A percentile compares a stretch with the other conserved stretches of the same genome.
These are phyloP conservation scores for Ceramica pisi DNA, from an alignment of 2,888 invertebrate genomes.

Conservation along the genomic window DNA sequence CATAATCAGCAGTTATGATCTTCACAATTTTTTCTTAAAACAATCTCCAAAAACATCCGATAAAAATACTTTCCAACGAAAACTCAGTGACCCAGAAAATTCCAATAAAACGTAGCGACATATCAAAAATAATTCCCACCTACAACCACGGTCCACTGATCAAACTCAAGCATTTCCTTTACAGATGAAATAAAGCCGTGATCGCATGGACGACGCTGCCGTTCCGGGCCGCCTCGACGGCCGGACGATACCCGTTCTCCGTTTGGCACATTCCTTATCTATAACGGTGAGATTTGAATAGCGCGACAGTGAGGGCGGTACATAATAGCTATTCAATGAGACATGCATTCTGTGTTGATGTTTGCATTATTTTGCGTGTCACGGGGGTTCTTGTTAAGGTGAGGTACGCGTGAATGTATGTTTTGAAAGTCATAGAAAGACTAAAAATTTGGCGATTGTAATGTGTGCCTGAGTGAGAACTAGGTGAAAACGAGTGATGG, in stretches of 20 bases:
- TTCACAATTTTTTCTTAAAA: not conserved
- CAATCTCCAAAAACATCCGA: not conserved
- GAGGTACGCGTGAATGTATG: not conserved
- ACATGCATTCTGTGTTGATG: slow-evolving; percentile 52
- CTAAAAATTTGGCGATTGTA: no score
- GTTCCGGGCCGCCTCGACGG: slow-evolving; percentile 70
- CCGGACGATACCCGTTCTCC: slow-evolving; percentile 74
- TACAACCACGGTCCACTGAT: slow-evolving; percentile 64
- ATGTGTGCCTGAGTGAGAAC: not conserved
- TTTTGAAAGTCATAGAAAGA: not conserved
- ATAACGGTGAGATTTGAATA: slow-evolving; percentile 72
- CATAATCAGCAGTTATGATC: not conserved
- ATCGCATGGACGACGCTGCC: slow-evolving; percentile 75
- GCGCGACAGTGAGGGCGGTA: slow-evolving; percentile 70
- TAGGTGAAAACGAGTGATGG: no score
- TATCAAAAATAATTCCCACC: slow-evolving; percentile 50
- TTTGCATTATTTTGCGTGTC: slow-evolving; percentile 51
- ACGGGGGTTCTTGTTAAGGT: slow-evolving; percentile 31
- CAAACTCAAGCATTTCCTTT: slow-evolving; percentile 74
- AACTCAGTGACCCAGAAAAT: slow-evolving; percentile 30
- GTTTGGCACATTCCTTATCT: slow-evolving; percentile 78
- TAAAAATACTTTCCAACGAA: slow-evolving; percentile 8
- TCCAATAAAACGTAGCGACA: slow-evolving; percentile 29
- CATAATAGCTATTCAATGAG: slow-evolving; percentile 61
- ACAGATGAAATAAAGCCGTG: slow-evolving; percentile 78